Percentiles rank a stretch among this genome's conserved stretches.
These are phyloP conservation scores for Ennomos fuscantarius DNA, from an alignment of 2,888 invertebrate genomes.

Conservation along the genomic window DNA sequence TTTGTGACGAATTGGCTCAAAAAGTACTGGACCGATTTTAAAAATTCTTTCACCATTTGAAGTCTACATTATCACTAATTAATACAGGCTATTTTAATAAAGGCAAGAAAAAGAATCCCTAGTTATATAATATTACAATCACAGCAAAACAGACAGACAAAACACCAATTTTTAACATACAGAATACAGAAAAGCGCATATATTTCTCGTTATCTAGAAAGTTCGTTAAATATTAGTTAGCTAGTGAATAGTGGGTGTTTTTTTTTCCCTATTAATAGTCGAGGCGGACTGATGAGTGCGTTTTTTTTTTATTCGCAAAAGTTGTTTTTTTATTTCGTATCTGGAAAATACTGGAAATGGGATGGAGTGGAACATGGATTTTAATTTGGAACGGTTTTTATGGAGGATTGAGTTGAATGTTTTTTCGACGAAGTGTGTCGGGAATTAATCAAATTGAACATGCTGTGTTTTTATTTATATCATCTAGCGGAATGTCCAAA, in stretches of 20 bases:
- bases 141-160: constrained; percentile 15
- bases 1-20: no score
- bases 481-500: not conserved
- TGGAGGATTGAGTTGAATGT: constrained; percentile 16
- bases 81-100: no score
- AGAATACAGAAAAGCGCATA: constrained; percentile 67
- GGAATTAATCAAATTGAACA: constrained; percentile 22
- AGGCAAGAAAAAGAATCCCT: no score
- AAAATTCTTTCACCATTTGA: no score
- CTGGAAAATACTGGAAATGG: constrained; percentile 38
- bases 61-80: no score
- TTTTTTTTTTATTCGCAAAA: constrained; percentile 55
- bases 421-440: constrained; percentile 8
- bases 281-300: constrained; percentile 60
- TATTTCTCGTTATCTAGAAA: constrained; percentile 74
- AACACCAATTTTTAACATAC: constrained; percentile 1
- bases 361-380: constrained; percentile 61
- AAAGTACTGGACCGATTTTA: no score
- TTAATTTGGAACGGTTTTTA: constrained; percentile 48
- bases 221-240: constrained; percentile 80
- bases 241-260: constrained; percentile 58
- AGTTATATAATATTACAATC: no score
- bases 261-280: constrained; percentile 69
- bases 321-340: constrained; percentile 52
- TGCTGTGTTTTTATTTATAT: constrained; percentile 12